phyloP scores from a whole-genome alignment of 2,888 invertebrate genomes.

The Baccha elongata region DNA sequence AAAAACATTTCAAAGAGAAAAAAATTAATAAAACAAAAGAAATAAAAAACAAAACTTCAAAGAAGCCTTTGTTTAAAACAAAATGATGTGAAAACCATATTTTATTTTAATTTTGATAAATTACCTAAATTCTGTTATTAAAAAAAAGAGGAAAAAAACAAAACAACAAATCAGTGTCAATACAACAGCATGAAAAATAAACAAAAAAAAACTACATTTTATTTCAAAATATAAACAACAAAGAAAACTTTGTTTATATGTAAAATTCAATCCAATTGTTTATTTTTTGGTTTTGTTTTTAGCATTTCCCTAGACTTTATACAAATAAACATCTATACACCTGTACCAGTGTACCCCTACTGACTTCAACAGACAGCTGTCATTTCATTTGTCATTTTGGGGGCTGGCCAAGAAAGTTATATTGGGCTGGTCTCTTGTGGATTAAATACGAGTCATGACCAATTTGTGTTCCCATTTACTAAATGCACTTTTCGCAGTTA shows the following conservation, averaged over 20 bases:
- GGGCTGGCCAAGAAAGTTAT: slow-evolving; percentile 21
- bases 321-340: background rate
- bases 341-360: background rate
- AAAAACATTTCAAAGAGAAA: slow-evolving; percentile 13
- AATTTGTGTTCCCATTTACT: slow-evolving; percentile 6
- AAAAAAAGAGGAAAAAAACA: slow-evolving; percentile 1
- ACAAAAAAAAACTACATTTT: background rate
- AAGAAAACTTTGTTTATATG: slow-evolving; percentile 24
- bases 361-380: slow-evolving; percentile 28
- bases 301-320: background rate
- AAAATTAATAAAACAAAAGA: background rate
- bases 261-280: background rate
- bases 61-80: background rate
- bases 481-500: slow-evolving; percentile 24
- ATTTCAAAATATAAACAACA: background rate
- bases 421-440: slow-evolving; percentile 15
- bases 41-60: slow-evolving; percentile 14
- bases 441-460: slow-evolving; percentile 1
- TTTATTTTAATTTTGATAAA: slow-evolving; percentile 15
- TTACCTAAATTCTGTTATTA: background rate
- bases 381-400: slow-evolving; percentile 35
- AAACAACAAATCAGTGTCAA: slow-evolving; percentile 31
- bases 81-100: background rate
- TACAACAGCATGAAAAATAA: background rate
- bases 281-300: background rate